Evolutionary conservation across 1,140 invertebrate genomes (phyloP).

Genomic region (Aphidius gifuensis): DNA sequence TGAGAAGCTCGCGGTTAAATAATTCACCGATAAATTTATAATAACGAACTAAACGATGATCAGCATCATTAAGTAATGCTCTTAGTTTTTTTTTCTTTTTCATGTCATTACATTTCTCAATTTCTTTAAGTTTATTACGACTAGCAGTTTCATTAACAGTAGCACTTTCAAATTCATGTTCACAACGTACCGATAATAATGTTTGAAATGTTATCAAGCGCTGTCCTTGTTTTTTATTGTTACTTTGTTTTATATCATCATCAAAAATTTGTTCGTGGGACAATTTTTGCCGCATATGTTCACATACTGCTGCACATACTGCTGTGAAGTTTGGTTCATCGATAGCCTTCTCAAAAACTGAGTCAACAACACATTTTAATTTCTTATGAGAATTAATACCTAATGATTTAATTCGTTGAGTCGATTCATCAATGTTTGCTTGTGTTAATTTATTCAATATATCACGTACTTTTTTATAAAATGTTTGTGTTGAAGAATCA

Average conservation of each 20-base stretch:
- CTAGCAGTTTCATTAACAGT: constrained; percentile 63
- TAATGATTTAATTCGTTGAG: constrained; percentile 72
- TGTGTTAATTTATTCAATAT: constrained; percentile 94
- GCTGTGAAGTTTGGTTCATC: constrained; percentile 90
- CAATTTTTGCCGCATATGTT: constrained; percentile 70
- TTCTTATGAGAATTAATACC: constrained; percentile 77
- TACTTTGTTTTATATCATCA: constrained; percentile 16
- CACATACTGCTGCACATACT: constrained; percentile 70
- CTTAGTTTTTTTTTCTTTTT: constrained; percentile 67
- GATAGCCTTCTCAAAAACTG: constrained; percentile 93
- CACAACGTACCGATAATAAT: constrained; percentile 78
- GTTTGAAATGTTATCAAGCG: constrained; percentile 67
- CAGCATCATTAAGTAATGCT: constrained; percentile 68
- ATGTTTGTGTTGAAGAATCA: constrained; percentile 65
- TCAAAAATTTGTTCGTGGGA: constrained; percentile 58
- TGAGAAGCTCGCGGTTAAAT: constrained; percentile 89
- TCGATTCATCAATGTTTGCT: constrained; percentile 81
- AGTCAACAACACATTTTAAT: constrained; percentile 78
- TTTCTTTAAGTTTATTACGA: constrained; percentile 61
- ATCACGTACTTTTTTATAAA: constrained; percentile 81
- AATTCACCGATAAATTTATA: constrained; percentile 87
- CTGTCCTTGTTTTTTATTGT: constrained; percentile 30
- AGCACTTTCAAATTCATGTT: constrained; percentile 83
- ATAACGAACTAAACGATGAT: constrained; percentile 80
- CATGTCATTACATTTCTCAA: constrained; percentile 64